Conservation (phyloP, 1,140 invertebrate genomes). For the Aphis craccivora region DNA sequence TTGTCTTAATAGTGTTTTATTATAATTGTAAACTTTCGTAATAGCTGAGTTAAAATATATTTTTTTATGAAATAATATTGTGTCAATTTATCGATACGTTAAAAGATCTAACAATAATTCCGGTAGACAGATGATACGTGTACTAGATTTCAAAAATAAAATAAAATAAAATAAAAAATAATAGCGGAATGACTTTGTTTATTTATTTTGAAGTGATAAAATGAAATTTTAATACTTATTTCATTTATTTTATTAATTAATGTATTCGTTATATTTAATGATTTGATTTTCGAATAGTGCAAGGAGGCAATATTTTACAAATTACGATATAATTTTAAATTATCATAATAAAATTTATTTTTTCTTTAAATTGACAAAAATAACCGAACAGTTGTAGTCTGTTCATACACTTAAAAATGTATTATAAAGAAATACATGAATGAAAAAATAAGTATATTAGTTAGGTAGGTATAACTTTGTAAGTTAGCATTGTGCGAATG, state of each 20-base stretch:
- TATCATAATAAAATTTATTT: neutral
- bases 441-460: neutral
- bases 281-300: neutral
- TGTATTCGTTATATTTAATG: neutral
- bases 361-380: neutral
- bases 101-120: too few relatives aligned
- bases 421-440: neutral
- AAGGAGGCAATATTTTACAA: neutral
- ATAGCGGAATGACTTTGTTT: neutral
- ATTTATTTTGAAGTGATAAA: neutral
- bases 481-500: neutral
- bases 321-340: neutral
- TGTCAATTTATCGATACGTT: neutral
- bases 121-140: neutral
- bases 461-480: neutral
- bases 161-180: neutral
- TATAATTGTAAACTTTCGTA: too few relatives aligned
- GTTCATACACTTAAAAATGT: neutral
- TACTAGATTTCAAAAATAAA: neutral
- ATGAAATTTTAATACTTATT: neutral
- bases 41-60: neutral
- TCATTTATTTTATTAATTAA: neutral
- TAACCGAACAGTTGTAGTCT: neutral
- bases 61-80: neutral
- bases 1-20: too few relatives aligned